A percentile compares a stretch with the other conserved stretches of the same genome.
phyloP scores from a whole-genome alignment of 2,888 invertebrate species.

The Germaria angustata region DNA sequence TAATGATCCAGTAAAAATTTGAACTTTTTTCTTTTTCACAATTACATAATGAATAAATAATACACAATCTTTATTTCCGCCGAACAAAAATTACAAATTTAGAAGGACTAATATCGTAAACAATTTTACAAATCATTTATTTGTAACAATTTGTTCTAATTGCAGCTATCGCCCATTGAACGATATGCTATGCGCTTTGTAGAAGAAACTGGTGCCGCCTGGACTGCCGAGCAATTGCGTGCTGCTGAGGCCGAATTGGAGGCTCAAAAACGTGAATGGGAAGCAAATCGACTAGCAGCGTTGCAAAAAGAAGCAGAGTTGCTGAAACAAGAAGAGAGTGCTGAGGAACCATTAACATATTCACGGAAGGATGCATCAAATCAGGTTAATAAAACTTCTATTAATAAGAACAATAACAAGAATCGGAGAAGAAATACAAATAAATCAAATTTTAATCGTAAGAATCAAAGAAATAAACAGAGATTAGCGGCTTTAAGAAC shows the following conservation, averaged over 20 bases:
- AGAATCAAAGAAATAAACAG: constrained; percentile 54
- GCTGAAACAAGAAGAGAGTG: constrained; percentile 82
- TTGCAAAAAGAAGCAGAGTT: constrained; percentile 85
- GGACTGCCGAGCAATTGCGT: constrained; percentile 91
- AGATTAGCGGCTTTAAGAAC: constrained; percentile 44
- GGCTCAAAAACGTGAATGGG: constrained; percentile 92
- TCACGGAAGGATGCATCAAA: constrained; percentile 87
- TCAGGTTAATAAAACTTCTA: constrained; percentile 87
- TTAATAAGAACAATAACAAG: constrained; percentile 68
- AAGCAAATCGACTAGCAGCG: constrained; percentile 88
- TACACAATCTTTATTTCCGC: too few relatives aligned
- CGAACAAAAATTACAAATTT: too few relatives aligned
- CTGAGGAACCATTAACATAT: constrained; percentile 86
- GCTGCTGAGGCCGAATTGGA: constrained; percentile 94
- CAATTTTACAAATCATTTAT: too few relatives aligned
- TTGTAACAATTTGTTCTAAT: background rate
- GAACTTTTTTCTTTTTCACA: too few relatives aligned
- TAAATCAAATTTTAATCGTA: constrained; percentile 46
- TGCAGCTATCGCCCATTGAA: constrained; percentile 94
- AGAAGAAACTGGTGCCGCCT: constrained; percentile 89
- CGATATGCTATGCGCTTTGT: constrained; percentile 96
- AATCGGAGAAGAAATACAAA: constrained; percentile 47
- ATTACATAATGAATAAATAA: too few relatives aligned
- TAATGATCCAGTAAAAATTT: too few relatives aligned
- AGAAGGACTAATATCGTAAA: too few relatives aligned